phyloP scores from a whole-genome alignment of 2,797 vertebrate species.

The Catostomus latipinnis region DNA sequence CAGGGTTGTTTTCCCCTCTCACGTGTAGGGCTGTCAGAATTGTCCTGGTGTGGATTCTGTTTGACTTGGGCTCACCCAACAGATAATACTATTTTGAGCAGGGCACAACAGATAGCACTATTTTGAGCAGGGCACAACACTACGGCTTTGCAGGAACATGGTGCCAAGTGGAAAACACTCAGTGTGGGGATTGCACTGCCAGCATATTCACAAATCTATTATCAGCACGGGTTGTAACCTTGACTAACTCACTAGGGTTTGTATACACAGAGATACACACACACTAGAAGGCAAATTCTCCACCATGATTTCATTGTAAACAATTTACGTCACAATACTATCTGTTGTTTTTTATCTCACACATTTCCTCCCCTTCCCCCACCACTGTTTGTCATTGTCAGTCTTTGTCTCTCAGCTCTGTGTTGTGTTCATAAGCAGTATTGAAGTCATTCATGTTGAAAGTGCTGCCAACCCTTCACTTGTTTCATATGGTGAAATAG shows the following conservation, averaged over 20 bases:
- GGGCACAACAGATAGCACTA: slow-evolving; percentile 21
- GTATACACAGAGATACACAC: background rate
- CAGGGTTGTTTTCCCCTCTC: slow-evolving; percentile 32
- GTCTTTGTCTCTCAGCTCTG: background rate
- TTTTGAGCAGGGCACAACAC: slow-evolving; percentile 14
- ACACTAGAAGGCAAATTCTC: background rate
- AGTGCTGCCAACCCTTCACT: no score
- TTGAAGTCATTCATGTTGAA: background rate
- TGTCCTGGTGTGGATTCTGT: slow-evolving; percentile 41
- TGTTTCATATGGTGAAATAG: no score
- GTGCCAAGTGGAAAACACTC: slow-evolving; percentile 43
- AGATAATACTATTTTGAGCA: slow-evolving; percentile 38
- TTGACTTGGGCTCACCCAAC: slow-evolving; percentile 33
- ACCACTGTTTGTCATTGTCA: background rate
- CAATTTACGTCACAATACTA: background rate
- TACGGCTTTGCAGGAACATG: no score
- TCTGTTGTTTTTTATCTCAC: background rate
- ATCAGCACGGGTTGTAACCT: slow-evolving; percentile 40
- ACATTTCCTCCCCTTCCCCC: background rate
- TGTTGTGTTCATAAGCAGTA: no score
- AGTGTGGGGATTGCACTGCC: slow-evolving; percentile 17
- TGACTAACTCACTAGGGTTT: slow-evolving; percentile 37
- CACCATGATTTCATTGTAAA: background rate
- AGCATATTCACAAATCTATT: background rate
- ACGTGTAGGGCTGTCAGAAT: slow-evolving; percentile 16